Evolutionary conservation across 2,113 vertebrate species (phyloP).

Genomic region (Lophochroa leadbeateri): DNA sequence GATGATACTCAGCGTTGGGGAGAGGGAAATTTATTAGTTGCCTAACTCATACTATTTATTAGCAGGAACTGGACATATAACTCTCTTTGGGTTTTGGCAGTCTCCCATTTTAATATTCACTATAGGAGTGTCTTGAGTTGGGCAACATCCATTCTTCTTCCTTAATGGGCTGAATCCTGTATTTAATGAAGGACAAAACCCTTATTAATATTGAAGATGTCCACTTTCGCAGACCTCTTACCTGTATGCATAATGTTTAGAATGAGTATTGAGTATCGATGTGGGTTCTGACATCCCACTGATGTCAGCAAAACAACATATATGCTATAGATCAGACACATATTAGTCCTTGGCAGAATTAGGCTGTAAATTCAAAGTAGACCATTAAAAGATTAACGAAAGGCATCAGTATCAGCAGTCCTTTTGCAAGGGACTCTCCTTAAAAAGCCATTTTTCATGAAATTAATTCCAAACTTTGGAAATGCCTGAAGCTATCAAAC

Average conservation of each 20-base stretch:
- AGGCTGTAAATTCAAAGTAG: neutral
- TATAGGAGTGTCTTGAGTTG: too few relatives aligned
- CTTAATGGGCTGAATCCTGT: too few relatives aligned
- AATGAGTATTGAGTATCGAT: fast-evolving
- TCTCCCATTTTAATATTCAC: too few relatives aligned
- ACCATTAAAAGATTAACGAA: neutral
- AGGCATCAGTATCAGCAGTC: neutral
- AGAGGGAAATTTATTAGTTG: too few relatives aligned
- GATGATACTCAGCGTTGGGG: too few relatives aligned
- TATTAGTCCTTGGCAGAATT: neutral
- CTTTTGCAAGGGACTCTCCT: neutral
- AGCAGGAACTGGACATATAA: too few relatives aligned
- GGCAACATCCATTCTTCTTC: too few relatives aligned
- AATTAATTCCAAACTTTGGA: neutral
- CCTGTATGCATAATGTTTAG: neutral
- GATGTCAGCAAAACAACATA: neutral
- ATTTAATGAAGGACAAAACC: too few relatives aligned
- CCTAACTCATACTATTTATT: too few relatives aligned
- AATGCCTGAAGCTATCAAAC: neutral
- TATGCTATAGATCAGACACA: neutral
- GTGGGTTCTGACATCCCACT: neutral
- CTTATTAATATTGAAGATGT: neutral
- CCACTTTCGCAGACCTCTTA: neutral
- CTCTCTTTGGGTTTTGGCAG: too few relatives aligned
- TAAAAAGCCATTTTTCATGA: neutral